Evolutionary conservation across 1,140 invertebrate genomes (phyloP), one percentile per base, ranked within the genome.

Genomic region (Araneus ventricosus): DNA sequence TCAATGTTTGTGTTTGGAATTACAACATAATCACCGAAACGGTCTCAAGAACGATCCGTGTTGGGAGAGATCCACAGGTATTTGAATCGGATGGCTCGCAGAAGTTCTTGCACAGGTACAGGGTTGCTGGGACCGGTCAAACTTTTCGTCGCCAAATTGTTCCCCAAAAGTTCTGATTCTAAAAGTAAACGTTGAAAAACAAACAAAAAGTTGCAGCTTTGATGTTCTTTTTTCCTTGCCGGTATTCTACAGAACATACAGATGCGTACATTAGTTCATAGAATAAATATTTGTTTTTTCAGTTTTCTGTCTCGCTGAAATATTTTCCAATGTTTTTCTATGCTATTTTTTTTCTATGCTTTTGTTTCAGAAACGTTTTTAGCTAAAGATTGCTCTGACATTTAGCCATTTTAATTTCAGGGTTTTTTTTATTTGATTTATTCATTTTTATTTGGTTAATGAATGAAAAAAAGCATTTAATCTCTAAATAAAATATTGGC

Each of bases 101-200:
- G 34, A 88, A 88, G 87, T 88, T 88, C 61, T 88, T 70, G 61
- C 87, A n/a, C 39, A 70, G 87, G 63, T 70, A 70, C 7, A 88
- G 63, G 87, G 87, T 88, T 88, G 37, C 87, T 41, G 59, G 20
- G n/a, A 30, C 30, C 6, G 37, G 24, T 14, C 39, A 8, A 34
- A 10, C n/a, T 84, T 82, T 57, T 84, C 82, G 82, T 84, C 82
- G 82, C 82, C 82, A 84, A 84, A 52, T 84, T 27, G 20, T 45
- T 45, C 27, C 10, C 39, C 27, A 7, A 4, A 84, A 75, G 34
- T 37, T 20, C 4, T 75, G 14, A 75, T 37, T 30, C 30, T 41
- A 84, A 84, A 84, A 84, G 82, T 84, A 84, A 84, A 84, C 82
- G 52, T 52, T 30, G 20, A 75, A 63, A 75, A 75, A 37, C 27